A percentile compares a stretch with the other conserved stretches of the same genome.
Evolutionary conservation across 2,797 vertebrate genomes (phyloP).

Genomic region (Phrynocephalus forsythii): DNA sequence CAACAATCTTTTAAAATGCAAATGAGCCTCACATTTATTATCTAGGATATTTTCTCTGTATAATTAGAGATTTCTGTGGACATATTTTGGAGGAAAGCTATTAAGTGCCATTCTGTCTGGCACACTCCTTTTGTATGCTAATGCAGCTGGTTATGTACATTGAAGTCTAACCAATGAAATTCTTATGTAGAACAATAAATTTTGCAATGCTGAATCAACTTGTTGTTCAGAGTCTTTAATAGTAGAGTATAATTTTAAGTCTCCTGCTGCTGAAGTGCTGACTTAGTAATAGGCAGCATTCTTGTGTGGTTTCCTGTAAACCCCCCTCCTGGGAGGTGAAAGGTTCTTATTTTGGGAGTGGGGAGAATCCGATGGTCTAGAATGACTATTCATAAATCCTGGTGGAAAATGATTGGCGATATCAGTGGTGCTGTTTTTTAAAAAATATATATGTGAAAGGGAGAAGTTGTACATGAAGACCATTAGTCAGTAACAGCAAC

Average conservation of each 20-base stretch:
- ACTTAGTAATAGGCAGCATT: constrained; percentile 25
- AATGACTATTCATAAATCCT: constrained; percentile 20
- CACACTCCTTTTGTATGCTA: constrained; percentile 15
- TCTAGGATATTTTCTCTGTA: not conserved
- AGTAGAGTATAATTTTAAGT: constrained; percentile 20
- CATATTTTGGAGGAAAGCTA: not conserved
- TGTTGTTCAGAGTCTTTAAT: constrained; percentile 25
- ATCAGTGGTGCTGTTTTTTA: not conserved
- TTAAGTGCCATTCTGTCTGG: constrained; percentile 21
- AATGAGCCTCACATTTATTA: not conserved
- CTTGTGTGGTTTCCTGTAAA: constrained; percentile 24
- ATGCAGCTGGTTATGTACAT: constrained; percentile 29
- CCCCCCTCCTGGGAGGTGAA: constrained; percentile 38
- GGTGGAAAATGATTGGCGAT: not conserved
- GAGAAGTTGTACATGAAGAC: constrained; percentile 23
- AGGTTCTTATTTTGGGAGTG: not conserved
- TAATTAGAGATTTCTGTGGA: not conserved
- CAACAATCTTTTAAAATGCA: constrained; percentile 17
- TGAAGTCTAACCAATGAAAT: constrained; percentile 11
- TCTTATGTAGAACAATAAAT: not conserved
- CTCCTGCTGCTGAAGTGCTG: not conserved
- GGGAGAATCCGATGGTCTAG: not conserved
- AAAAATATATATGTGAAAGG: not conserved
- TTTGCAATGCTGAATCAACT: constrained; percentile 27
- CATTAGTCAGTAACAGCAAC: not conserved